Percentiles rank a stretch among this genome's conserved stretches.
These are phyloP conservation scores for Mormyrus lacerda DNA, from an alignment of 2,113 vertebrate species.

Conservation along the genomic window DNA sequence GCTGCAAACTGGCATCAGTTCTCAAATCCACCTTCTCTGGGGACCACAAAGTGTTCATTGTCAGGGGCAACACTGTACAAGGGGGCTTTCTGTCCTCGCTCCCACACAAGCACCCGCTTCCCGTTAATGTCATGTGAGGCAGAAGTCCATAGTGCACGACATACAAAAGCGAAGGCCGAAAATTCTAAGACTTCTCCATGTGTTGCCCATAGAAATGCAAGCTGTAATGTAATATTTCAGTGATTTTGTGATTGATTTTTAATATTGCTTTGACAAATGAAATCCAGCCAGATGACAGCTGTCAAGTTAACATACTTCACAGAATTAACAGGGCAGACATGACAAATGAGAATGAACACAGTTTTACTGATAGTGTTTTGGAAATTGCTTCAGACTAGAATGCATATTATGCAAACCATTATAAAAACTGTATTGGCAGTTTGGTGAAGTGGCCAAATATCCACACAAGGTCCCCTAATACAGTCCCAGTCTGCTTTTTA, in stretches of 20 bases:
- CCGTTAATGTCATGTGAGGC: neutral
- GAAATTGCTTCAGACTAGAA: neutral
- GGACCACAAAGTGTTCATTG: neutral
- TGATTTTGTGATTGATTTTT: neutral
- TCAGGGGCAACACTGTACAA: slow-evolving; percentile 1
- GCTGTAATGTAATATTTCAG: neutral
- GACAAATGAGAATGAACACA: neutral
- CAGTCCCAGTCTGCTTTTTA: neutral
- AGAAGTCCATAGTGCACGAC: neutral
- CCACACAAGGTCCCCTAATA: neutral
- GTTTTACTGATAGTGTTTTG: neutral
- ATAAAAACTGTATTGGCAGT: neutral
- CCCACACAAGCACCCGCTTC: neutral
- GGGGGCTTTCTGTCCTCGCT: neutral
- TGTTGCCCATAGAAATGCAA: neutral
- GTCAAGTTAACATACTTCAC: neutral
- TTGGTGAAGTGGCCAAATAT: neutral
- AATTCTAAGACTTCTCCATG: neutral
- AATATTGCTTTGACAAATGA: neutral
- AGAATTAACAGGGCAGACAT: neutral
- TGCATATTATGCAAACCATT: neutral
- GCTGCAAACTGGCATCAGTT: neutral
- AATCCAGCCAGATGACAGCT: neutral
- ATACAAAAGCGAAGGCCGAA: neutral
- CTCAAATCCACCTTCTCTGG: neutral